Evolutionary conservation across 2,797 vertebrate species (phyloP), one percentile per base, ranked within the genome.

Genomic region (Sphaeramia orbicularis): DNA sequence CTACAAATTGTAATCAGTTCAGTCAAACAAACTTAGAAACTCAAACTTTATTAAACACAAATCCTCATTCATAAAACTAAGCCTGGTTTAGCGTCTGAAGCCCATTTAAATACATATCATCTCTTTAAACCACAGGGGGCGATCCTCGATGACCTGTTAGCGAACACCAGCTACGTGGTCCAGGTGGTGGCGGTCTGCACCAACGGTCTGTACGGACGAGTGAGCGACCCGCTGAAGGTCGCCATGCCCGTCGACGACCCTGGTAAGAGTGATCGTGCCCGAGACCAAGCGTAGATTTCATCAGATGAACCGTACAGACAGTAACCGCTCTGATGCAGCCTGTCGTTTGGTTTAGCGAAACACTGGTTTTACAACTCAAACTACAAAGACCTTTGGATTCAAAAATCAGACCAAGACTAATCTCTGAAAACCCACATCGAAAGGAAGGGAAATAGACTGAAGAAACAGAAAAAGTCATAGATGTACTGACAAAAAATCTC

Each of bases 141-240:
- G 54, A 97, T 99, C 84, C 91, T 99, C 15, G 95, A 94, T 61
- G 95, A 96, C 80, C 90, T 99, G 62, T 40, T 93, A 42, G 91
- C 95, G 82, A 99, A 99, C 82, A 95, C 92, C 78, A 99, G 96
- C 92, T 99, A 99, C 6, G 91, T 93, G 86, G 86, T 99, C 72
- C 96, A 96, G 85, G 96, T 99, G 87, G 96, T 98, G 87, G 96
- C 98, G 18, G 91, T 99, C 78, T 99, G 98, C 88, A 93, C 94
- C 84, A 96, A 96, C 37, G 95, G 96, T 57, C 95, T 97, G 10
- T 94, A 95, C 75, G 98, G 98, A 80, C 97, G 96, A 59, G 78
- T 92, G 65, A 99, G 97, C 70, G 95, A 96, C 82, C 91, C 88
- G 70, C 91, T 97, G 80, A 91, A 93, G 14, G 94, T 97, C 9